A percentile compares a stretch with the other conserved stretches of the same genome.
Evolutionary conservation across 1,140 invertebrate genomes (phyloP).

Genomic region (Heliconius himera): DNA sequence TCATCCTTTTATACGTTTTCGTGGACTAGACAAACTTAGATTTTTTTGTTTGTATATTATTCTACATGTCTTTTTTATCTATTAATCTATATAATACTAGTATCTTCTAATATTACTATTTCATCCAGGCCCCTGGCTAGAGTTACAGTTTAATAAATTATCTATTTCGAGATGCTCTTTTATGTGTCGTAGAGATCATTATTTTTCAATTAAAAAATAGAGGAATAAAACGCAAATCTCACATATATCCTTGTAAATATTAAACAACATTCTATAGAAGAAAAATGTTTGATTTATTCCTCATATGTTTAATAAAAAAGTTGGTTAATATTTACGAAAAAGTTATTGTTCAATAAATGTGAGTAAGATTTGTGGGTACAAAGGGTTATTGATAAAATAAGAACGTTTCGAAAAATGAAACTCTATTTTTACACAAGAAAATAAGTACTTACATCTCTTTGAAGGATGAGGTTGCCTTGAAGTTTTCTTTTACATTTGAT

Average conservation of each 20-base stretch:
- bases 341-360: not conserved
- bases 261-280: not conserved
- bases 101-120: no score
- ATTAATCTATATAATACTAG: no score
- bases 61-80: no score
- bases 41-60: no score
- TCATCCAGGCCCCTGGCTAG: no score
- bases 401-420: not conserved
- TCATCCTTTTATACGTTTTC: no score
- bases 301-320: not conserved
- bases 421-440: not conserved
- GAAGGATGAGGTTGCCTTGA: slow-evolving; percentile 17
- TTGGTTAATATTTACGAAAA: not conserved
- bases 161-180: no score
- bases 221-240: not conserved
- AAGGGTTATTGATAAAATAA: not conserved
- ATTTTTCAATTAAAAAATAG: not conserved
- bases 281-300: not conserved
- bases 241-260: not conserved
- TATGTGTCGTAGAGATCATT: not conserved
- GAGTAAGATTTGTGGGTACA: not conserved
- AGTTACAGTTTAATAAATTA: no score
- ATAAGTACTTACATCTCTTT: not conserved
- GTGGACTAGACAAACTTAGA: no score
- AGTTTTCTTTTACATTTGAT: slow-evolving; percentile 32